Percentiles rank a stretch among this genome's conserved stretches.
phyloP scores from a whole-genome alignment of 2,888 invertebrate species.

The Crossocerus cetratus region DNA sequence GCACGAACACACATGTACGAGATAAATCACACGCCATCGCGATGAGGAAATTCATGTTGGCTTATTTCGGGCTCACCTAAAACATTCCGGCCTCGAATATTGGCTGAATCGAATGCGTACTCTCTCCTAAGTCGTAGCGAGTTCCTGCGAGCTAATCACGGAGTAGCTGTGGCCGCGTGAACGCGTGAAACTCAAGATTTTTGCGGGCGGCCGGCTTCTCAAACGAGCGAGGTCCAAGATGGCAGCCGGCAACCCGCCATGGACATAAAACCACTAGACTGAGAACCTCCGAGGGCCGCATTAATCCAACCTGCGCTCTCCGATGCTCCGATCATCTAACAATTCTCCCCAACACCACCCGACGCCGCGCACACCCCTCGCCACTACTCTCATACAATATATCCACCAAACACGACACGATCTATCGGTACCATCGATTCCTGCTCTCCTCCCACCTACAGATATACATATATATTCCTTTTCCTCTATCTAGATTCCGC shows the following conservation, averaged over 20 bases:
- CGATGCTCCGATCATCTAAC: neutral
- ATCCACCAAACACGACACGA: too few species aligned
- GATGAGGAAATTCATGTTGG: constrained; percentile 59
- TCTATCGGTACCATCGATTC: too few species aligned
- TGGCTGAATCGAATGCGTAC: constrained; percentile 69
- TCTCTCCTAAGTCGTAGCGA: constrained; percentile 58
- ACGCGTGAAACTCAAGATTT: constrained; percentile 71
- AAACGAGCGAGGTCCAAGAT: constrained; percentile 87
- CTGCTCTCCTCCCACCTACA: too few species aligned
- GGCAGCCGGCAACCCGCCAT: constrained; percentile 86
- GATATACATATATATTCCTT: too few species aligned
- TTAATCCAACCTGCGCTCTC: neutral
- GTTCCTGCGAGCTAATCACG: constrained; percentile 58
- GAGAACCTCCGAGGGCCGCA: constrained; percentile 24
- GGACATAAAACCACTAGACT: constrained; percentile 58
- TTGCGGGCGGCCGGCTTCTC: constrained; percentile 83
- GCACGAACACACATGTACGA: constrained; percentile 66
- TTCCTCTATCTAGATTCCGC: too few species aligned
- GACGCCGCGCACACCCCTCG: too few species aligned
- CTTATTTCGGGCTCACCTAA: constrained; percentile 79
- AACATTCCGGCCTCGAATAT: constrained; percentile 84
- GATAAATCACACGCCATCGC: constrained; percentile 68
- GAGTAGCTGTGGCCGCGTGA: constrained; percentile 66
- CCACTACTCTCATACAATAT: too few species aligned
- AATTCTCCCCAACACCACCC: too few species aligned